Percentiles rank a stretch among this genome's conserved stretches.
Conservation (phyloP, 1,140 invertebrate species). For the Oreohelix idahoensis region DNA sequence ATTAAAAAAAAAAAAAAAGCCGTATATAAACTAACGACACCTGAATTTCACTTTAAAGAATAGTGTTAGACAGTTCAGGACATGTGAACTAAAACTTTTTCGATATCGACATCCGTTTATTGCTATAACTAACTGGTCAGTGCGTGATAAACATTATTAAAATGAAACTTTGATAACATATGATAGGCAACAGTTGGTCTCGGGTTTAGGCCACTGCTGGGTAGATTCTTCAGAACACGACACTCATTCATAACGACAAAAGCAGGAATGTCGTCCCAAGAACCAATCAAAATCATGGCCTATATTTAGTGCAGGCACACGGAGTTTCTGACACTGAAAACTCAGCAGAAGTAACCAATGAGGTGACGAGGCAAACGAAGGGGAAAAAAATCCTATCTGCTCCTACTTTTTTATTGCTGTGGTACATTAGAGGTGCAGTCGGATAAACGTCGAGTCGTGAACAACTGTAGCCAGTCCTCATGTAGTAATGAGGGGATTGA, state of each 20-base stretch:
- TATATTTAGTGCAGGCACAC: constrained; percentile 16
- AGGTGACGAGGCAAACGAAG: background rate
- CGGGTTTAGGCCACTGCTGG: background rate
- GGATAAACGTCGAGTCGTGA: background rate
- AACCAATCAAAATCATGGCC: background rate
- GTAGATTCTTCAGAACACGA: background rate
- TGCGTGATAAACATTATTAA: background rate
- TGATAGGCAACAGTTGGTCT: background rate
- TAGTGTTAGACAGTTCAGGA: background rate
- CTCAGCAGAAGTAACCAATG: constrained; percentile 1
- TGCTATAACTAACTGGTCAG: background rate
- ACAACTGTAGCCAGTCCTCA: constrained; percentile 16
- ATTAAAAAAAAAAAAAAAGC: background rate
- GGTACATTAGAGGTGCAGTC: background rate
- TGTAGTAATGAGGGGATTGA: constrained; percentile 20
- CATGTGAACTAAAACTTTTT: background rate
- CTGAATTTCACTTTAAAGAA: background rate
- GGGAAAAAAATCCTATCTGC: background rate
- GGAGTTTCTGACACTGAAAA: constrained; percentile 7
- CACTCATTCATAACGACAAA: constrained; percentile 19
- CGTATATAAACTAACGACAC: background rate
- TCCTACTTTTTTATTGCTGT: background rate
- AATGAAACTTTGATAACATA: background rate
- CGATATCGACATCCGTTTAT: background rate
- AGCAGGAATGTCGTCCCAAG: background rate